Conservation (phyloP, 2,888 invertebrate species). For the Brachypterus glaber region DNA sequence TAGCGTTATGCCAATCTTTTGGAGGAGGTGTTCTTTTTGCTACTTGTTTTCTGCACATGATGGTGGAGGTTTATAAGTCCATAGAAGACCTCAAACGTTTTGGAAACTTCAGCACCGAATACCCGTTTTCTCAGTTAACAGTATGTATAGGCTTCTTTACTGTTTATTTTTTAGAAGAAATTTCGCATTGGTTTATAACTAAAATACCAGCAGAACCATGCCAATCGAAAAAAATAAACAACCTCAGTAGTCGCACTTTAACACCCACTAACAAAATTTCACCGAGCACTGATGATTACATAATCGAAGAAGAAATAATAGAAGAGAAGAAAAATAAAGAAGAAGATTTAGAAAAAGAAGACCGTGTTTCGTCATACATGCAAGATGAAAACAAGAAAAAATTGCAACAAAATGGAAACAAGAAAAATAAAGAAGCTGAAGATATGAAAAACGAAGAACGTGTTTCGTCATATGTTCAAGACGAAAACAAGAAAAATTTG, state of each 20-base stretch:
- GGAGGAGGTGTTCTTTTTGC: slow-evolving; percentile 50
- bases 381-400: slow-evolving; percentile 25
- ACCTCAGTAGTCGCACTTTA: slow-evolving; percentile 10
- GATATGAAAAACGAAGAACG: slow-evolving; percentile 19
- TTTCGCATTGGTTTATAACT: slow-evolving; percentile 37
- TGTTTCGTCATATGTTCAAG: slow-evolving; percentile 21
- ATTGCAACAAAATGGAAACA: slow-evolving; percentile 1
- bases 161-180: slow-evolving; percentile 47
- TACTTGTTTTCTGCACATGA: slow-evolving; percentile 49
- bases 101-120: slow-evolving; percentile 29
- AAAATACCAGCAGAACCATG: slow-evolving; percentile 26
- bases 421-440: slow-evolving; percentile 4
- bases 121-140: slow-evolving; percentile 44
- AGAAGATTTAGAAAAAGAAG: slow-evolving; percentile 9
- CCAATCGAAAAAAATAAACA: slow-evolving; percentile 15
- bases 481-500: slow-evolving; percentile 23
- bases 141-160: slow-evolving; percentile 47
- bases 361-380: slow-evolving; percentile 22
- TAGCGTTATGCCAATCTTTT: slow-evolving; percentile 41
- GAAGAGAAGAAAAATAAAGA: slow-evolving; percentile 11
- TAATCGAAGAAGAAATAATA: slow-evolving; percentile 20
- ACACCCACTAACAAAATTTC: slow-evolving; percentile 21
- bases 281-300: slow-evolving; percentile 17
- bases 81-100: slow-evolving; percentile 34
- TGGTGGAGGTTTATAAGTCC: slow-evolving; percentile 44